A percentile compares a stretch with the other conserved stretches of the same genome.
phyloP scores from a whole-genome alignment of 2,113 vertebrate genomes.

The Pristiophorus japonicus region DNA sequence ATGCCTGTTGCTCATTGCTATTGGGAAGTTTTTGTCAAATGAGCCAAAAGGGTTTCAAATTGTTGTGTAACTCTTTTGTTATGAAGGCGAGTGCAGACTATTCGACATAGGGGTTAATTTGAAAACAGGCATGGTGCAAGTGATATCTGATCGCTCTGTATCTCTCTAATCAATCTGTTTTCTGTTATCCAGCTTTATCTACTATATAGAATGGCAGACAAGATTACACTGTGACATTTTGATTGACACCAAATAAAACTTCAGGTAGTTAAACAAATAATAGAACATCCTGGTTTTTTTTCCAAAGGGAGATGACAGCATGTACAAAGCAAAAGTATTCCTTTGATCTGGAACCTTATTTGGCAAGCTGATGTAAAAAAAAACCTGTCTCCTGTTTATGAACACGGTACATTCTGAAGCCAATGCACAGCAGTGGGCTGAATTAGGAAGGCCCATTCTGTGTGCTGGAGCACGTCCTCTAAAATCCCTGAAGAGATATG shows the following conservation, averaged over 20 bases:
- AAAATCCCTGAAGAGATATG: neutral
- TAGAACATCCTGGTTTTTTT: constrained; percentile 23
- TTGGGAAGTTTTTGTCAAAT: neutral
- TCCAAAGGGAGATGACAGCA: neutral
- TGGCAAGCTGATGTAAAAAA: neutral
- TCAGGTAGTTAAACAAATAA: constrained; percentile 34
- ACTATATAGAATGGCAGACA: neutral
- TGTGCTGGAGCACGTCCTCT: neutral
- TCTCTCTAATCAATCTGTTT: constrained; percentile 28
- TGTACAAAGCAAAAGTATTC: constrained; percentile 14
- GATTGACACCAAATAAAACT: constrained; percentile 21
- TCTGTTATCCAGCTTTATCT: neutral
- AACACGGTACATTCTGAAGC: neutral
- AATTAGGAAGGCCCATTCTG: neutral
- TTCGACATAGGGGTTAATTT: constrained; percentile 23
- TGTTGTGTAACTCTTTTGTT: neutral
- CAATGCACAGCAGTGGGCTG: neutral
- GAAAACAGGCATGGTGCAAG: constrained; percentile 16
- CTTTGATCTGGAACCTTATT: neutral
- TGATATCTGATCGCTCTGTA: neutral
- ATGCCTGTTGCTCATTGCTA: neutral
- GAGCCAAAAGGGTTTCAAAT: neutral
- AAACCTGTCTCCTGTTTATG: neutral
- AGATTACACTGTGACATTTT: constrained; percentile 29
- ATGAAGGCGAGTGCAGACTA: neutral